Percentiles rank a stretch among this genome's conserved stretches.
These are phyloP conservation scores for Myodes glareolus DNA, from an alignment of 2,113 vertebrate species.

Conservation along the genomic window DNA sequence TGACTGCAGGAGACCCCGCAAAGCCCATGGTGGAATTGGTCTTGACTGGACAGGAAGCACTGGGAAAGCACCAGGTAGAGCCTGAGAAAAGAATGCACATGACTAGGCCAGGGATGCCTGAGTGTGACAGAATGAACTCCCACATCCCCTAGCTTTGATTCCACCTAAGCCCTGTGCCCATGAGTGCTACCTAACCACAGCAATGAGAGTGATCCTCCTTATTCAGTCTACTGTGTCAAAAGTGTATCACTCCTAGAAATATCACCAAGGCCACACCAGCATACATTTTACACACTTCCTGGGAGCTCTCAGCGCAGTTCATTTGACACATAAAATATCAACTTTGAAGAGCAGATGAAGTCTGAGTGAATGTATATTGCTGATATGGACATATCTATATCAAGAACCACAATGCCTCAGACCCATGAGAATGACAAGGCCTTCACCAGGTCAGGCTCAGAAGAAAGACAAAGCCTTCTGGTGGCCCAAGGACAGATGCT, in stretches of 20 bases:
- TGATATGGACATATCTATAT: neutral
- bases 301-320: neutral
- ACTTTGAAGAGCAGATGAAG: neutral
- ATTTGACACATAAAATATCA: neutral
- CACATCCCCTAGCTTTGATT: neutral
- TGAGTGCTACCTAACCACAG: neutral
- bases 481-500: neutral
- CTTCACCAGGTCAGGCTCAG: neutral
- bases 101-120: neutral
- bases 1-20: neutral
- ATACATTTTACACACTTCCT: neutral
- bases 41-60: neutral
- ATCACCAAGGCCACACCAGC: neutral
- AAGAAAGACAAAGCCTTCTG: neutral
- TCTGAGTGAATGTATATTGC: neutral
- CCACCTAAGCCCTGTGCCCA: neutral
- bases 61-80: neutral
- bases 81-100: neutral
- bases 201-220: neutral
- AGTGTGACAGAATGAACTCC: neutral
- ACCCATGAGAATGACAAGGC: neutral
- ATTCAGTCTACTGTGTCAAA: neutral
- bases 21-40: neutral
- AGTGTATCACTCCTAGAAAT: neutral
- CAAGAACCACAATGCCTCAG: neutral